A percentile compares a stretch with the other conserved stretches of the same genome.
phyloP scores from a whole-genome alignment of 2,113 vertebrate species.

The Thunnus thynnus region DNA sequence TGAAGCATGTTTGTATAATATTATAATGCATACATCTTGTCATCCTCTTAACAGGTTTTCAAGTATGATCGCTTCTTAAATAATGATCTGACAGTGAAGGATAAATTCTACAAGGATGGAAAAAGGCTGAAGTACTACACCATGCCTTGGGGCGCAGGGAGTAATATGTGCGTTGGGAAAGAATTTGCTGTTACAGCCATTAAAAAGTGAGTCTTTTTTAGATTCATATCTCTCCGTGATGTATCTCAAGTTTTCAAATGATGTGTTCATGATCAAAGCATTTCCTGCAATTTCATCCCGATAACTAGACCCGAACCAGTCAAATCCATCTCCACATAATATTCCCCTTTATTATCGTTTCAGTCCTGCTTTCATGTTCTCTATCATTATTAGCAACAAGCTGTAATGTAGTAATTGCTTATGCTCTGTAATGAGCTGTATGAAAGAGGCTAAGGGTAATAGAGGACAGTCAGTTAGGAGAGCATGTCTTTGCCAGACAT shows the following conservation, averaged over 20 bases:
- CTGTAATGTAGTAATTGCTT: constrained; percentile 32
- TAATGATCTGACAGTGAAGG: constrained; percentile 81
- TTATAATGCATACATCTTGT: not conserved
- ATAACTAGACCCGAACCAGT: constrained; percentile 34
- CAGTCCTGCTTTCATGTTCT: constrained; percentile 45
- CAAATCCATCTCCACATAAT: constrained; percentile 39
- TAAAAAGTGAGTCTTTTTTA: constrained; percentile 84
- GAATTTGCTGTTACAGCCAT: constrained; percentile 81
- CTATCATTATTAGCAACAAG: constrained; percentile 37
- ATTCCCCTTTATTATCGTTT: constrained; percentile 15
- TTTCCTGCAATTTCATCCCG: constrained; percentile 43
- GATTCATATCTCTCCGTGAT: constrained; percentile 13
- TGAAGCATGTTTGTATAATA: not conserved
- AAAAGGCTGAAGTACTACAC: constrained; percentile 82
- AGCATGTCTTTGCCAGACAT: not conserved
- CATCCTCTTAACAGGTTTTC: constrained; percentile 80
- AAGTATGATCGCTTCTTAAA: constrained; percentile 88
- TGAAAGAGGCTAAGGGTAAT: constrained; percentile 7
- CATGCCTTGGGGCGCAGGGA: constrained; percentile 88
- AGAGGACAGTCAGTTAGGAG: not conserved
- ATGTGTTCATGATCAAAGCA: constrained; percentile 44
- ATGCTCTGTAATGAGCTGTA: constrained; percentile 4
- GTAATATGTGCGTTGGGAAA: constrained; percentile 82
- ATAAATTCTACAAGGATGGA: constrained; percentile 85
- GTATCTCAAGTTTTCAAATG: constrained; percentile 14